Evolutionary conservation across 1,140 invertebrate genomes (phyloP).

Genomic region (Ips typographus): DNA sequence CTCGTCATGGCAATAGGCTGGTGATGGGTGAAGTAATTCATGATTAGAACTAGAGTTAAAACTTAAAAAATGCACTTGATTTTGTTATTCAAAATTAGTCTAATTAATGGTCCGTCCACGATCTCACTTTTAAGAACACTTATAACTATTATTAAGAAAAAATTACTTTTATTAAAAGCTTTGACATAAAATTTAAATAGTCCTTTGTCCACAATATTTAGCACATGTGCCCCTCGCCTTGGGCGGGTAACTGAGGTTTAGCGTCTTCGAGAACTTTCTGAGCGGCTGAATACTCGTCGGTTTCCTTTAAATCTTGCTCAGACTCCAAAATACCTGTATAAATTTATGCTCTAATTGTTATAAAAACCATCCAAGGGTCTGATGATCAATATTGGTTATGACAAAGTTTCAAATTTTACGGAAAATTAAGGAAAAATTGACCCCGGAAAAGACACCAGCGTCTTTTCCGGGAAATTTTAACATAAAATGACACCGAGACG

Average conservation of each 20-base stretch:
- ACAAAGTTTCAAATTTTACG: too few species aligned
- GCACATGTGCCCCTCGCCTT: constrained; percentile 46
- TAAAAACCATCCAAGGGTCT: too few species aligned
- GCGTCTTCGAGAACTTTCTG: constrained; percentile 70
- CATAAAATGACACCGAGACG: too few species aligned
- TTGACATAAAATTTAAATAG: background rate
- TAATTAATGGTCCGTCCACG: background rate
- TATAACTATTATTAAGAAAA: background rate
- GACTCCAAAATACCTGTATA: constrained; percentile 61
- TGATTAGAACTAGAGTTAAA: constrained; percentile 6
- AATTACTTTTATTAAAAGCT: background rate
- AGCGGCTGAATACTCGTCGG: constrained; percentile 71
- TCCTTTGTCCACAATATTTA: constrained; percentile 14
- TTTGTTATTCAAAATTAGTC: constrained; percentile 1
- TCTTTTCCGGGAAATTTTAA: too few species aligned
- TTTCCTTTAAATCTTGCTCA: constrained; percentile 75
- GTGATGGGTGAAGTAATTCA: constrained; percentile 19
- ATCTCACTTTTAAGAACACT: background rate
- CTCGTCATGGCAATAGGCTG: constrained; percentile 24
- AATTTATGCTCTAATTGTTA: background rate
- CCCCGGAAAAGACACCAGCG: too few species aligned
- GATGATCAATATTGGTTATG: too few species aligned
- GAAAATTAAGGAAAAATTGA: too few species aligned
- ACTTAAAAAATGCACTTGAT: background rate
- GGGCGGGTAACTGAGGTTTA: constrained; percentile 60